These are phyloP conservation scores for Hydriomena furcata DNA, from an alignment of 2,888 invertebrate genomes.

Conservation along the genomic window DNA sequence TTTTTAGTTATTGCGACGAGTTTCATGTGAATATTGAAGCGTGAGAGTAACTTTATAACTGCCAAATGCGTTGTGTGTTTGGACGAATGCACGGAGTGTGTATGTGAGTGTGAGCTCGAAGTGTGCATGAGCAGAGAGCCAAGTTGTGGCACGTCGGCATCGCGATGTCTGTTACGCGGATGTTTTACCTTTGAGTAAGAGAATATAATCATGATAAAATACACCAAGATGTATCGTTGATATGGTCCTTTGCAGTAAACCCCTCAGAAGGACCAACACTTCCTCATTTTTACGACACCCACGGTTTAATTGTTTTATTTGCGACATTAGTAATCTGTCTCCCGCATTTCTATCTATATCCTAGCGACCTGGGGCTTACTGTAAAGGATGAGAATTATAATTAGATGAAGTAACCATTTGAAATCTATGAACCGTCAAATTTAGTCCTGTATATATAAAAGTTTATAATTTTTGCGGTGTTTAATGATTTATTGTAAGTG, in stretches of 20 bases:
- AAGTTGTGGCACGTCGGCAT: constrained; percentile 26
- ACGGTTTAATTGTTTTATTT: constrained; percentile 46
- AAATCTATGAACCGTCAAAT: constrained; percentile 70
- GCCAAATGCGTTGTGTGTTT: constrained; percentile 71
- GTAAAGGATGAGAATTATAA: constrained; percentile 59
- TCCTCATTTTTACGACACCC: constrained; percentile 54
- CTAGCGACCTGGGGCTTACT: constrained; percentile 59
- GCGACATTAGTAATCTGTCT: constrained; percentile 47
- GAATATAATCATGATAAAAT: constrained; percentile 74
- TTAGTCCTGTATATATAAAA: constrained; percentile 80
- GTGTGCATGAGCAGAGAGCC: constrained; percentile 34
- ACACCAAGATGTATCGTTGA: constrained; percentile 73
- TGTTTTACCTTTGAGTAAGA: constrained; percentile 70
- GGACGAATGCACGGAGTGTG: constrained; percentile 32
- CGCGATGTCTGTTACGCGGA: constrained; percentile 41
- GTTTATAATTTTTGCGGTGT: constrained; percentile 78
- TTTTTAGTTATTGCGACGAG: constrained; percentile 51
- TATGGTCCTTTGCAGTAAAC: constrained; percentile 62
- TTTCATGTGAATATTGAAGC: constrained; percentile 73
- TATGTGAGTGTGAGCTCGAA: constrained; percentile 30
- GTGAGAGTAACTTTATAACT: constrained; percentile 67
- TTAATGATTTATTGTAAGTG: constrained; percentile 76
- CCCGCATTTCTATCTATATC: constrained; percentile 58
- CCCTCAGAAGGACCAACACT: constrained; percentile 62
- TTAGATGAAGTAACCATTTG: constrained; percentile 68